phyloP scores from a whole-genome alignment of 2,113 vertebrate genomes.

The Halichoerus grypus region DNA sequence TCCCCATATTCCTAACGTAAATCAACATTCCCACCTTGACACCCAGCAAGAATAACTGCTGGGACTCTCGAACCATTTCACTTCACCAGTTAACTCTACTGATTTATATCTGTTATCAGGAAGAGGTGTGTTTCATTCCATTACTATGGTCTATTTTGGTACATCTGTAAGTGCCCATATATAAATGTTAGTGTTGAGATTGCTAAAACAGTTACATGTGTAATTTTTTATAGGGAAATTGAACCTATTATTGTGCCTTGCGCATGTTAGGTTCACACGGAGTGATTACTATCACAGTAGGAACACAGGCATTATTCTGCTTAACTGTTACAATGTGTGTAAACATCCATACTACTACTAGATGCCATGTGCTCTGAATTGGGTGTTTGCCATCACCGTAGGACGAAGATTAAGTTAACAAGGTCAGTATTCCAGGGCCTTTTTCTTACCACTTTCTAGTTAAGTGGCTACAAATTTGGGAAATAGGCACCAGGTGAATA shows the following conservation, averaged over 20 bases:
- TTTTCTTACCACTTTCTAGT: not conserved
- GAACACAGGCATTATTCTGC: not conserved
- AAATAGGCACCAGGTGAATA: not conserved
- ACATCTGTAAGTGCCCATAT: not conserved
- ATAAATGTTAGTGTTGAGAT: not conserved
- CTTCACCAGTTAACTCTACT: not conserved
- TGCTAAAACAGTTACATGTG: not conserved
- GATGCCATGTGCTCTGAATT: not conserved
- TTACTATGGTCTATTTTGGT: not conserved
- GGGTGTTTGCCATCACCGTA: not conserved
- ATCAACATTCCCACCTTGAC: not conserved
- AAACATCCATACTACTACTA: not conserved
- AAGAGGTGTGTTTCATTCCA: not conserved
- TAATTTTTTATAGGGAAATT: not conserved
- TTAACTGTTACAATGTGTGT: not conserved
- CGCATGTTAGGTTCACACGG: not conserved
- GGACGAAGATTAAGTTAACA: not conserved
- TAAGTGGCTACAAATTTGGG: not conserved
- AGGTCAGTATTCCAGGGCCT: not conserved
- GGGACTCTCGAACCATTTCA: not conserved
- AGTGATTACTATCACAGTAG: not conserved
- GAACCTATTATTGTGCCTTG: not conserved
- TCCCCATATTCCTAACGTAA: not conserved
- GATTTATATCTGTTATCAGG: not conserved
- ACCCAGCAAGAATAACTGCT: not conserved